Conservation (phyloP, 2,113 vertebrate genomes). For the Typhlomys cinereus region DNA sequence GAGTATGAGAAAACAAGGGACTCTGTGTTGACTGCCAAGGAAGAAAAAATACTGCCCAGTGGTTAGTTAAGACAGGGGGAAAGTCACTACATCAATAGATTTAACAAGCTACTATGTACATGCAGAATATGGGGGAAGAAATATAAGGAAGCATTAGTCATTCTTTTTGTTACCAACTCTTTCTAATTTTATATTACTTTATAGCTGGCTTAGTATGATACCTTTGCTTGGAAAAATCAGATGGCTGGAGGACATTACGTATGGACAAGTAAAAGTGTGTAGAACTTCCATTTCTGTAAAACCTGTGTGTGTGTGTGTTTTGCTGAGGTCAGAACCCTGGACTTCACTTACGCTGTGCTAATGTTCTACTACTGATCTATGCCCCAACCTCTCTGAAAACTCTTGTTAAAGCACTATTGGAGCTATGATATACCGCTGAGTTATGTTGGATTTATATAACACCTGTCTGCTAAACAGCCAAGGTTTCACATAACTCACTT, state of each 20-base stretch:
- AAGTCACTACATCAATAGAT: not conserved
- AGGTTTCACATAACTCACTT: constrained; percentile 44
- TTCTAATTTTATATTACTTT: constrained; percentile 42
- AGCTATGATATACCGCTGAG: constrained; percentile 20
- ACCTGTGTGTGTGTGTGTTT: not conserved
- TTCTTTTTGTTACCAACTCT: not conserved
- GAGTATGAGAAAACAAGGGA: not conserved
- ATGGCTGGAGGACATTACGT: constrained; percentile 48
- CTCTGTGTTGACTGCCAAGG: not conserved
- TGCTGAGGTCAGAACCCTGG: not conserved
- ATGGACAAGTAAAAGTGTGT: not conserved
- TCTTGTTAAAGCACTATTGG: not conserved
- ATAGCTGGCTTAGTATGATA: constrained; percentile 45
- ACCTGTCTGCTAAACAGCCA: constrained; percentile 58
- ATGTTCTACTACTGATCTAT: not conserved
- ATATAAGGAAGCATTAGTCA: not conserved
- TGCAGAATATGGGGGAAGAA: constrained; percentile 4
- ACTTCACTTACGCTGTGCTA: not conserved
- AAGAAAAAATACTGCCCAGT: not conserved
- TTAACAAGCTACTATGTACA: constrained; percentile 7
- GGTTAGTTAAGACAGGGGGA: not conserved
- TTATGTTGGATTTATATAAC: constrained; percentile 56
- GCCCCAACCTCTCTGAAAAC: not conserved
- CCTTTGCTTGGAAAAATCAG: constrained; percentile 31
- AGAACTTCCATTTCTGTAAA: constrained; percentile 29